phyloP scores from a whole-genome alignment of 2,888 invertebrate species.

The Hipparchia sbordonii region DNA sequence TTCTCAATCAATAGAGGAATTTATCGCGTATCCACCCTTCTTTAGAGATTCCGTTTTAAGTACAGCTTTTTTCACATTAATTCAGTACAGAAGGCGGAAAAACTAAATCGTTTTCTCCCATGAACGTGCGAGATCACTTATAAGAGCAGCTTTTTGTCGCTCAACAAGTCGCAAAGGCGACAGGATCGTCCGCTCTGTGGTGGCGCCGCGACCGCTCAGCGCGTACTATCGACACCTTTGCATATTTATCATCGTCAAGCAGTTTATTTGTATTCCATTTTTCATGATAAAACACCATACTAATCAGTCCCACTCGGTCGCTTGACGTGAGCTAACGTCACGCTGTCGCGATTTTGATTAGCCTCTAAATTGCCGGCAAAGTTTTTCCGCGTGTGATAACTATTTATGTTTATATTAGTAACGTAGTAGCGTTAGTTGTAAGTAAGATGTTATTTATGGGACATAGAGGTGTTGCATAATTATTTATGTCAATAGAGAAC shows the following conservation, averaged over 20 bases:
- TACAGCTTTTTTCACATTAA: no score
- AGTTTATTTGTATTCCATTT: conserved; percentile 67
- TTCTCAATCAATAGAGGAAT: no score
- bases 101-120: no score
- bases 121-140: no score
- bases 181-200: conserved; percentile 35
- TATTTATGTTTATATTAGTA: conserved; percentile 2
- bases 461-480: conserved; percentile 13
- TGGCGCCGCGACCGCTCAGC: conserved; percentile 34
- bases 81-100: no score
- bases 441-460: conserved; percentile 19
- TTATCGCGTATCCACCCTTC: no score
- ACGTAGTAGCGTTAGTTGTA: conserved; percentile 22
- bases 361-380: conserved; percentile 1
- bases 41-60: not conserved
- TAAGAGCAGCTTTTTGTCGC: not conserved
- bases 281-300: conserved; percentile 59
- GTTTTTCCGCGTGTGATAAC: conserved; percentile 10
- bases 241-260: conserved; percentile 43
- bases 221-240: conserved; percentile 46
- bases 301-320: conserved; percentile 62
- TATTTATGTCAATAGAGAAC: conserved; percentile 18
- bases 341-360: conserved; percentile 18
- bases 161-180: not conserved
- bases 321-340: conserved; percentile 57